phyloP scores from a whole-genome alignment of 2,888 invertebrate genomes.

The Panzeria rudis region DNA sequence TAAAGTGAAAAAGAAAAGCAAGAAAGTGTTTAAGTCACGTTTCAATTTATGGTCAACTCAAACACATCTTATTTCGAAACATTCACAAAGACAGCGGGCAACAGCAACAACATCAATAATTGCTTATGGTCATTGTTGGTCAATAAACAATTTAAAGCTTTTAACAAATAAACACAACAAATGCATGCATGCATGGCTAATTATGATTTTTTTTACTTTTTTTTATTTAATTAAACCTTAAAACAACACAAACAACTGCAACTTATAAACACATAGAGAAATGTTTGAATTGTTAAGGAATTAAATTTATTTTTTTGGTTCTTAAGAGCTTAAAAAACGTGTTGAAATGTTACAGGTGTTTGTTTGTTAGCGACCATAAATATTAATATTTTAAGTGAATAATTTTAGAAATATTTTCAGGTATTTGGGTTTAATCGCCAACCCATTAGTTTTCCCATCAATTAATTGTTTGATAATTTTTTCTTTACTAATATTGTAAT shows the following conservation, averaged over 20 bases:
- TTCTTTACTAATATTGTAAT: not conserved
- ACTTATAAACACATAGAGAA: conserved; percentile 7
- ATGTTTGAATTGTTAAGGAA: conserved; percentile 20
- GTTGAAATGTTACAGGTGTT: conserved; percentile 43
- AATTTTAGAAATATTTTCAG: conserved; percentile 45
- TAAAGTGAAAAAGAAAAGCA: conserved; percentile 32
- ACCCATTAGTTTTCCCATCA: conserved; percentile 48
- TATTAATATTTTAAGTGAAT: conserved; percentile 49
- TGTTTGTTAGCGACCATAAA: not conserved
- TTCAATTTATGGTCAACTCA: conserved; percentile 66
- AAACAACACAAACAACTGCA: conserved; percentile 2
- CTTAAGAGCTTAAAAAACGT: not conserved
- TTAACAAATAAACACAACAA: conserved; percentile 23
- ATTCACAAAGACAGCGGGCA: not conserved
- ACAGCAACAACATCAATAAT: not conserved
- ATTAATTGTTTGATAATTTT: conserved; percentile 14
- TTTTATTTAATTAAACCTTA: conserved; percentile 47
- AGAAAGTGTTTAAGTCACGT: conserved; percentile 70
- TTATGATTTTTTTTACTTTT: conserved; percentile 28
- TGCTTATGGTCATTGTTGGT: conserved; percentile 6
- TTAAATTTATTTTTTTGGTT: not conserved
- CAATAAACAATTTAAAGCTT: conserved; percentile 46
- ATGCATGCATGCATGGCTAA: conserved; percentile 30
- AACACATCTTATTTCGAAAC: conserved; percentile 12
- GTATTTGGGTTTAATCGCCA: conserved; percentile 34